phyloP scores from a whole-genome alignment of 2,113 vertebrate genomes.

The Antechinus flavipes region DNA sequence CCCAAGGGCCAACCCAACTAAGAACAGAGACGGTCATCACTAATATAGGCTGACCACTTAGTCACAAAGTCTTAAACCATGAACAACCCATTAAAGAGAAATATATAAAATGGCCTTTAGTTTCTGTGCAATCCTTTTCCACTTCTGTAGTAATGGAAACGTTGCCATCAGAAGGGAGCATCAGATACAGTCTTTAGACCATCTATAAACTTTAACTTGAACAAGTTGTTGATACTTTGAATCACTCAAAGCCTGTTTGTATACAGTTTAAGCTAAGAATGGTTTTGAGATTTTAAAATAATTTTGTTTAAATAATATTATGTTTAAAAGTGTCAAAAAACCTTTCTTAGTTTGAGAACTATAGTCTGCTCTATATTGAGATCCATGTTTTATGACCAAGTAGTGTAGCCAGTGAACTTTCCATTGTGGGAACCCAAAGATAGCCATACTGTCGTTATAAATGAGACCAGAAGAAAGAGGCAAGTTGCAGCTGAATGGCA shows the following conservation, averaged over 20 bases:
- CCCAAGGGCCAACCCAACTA: not conserved
- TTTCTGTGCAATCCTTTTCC: not conserved
- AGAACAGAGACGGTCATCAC: not conserved
- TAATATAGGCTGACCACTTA: not conserved
- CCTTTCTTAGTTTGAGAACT: not conserved
- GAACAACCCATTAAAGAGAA: not conserved
- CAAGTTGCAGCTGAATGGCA: not conserved
- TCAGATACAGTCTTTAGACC: not conserved
- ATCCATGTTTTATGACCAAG: not conserved
- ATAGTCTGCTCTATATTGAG: not conserved
- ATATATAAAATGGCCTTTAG: not conserved
- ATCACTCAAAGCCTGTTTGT: not conserved
- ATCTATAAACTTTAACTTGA: not conserved
- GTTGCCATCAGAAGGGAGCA: not conserved
- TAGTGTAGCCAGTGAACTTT: not conserved
- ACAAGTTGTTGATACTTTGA: not conserved
- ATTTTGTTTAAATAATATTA: not conserved
- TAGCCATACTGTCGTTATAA: not conserved
- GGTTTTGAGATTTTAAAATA: not conserved
- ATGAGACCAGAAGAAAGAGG: not conserved
- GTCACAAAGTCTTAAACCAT: not conserved
- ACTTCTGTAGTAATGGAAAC: not conserved
- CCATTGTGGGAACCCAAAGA: not conserved
- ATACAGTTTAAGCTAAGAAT: not conserved
- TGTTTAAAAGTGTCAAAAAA: not conserved